Evolutionary conservation across 2,888 invertebrate species (phyloP), one percentile per base, ranked within the genome.

Genomic region (Cremastinae sp.): DNA sequence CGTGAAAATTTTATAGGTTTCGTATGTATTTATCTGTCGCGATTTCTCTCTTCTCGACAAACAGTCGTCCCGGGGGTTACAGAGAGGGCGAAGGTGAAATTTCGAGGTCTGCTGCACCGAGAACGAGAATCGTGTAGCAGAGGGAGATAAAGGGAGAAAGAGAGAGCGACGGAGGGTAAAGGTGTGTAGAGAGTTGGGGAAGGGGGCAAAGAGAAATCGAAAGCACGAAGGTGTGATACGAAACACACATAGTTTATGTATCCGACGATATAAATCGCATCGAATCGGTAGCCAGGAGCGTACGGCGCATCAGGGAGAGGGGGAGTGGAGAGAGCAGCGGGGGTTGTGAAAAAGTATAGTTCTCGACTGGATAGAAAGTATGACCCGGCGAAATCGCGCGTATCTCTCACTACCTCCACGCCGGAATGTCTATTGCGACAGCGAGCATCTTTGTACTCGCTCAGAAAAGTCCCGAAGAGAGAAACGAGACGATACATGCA

Each of bases 321-420:
- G 16, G 14, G 8, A 41, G 38, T 3, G 34, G 10, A 16, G 36
- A 20, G 49, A 28, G 16, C 10, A 66, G 41, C n/a, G 43, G 43
- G 54, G 45, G 54, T 64, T 41, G 64, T 22, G 53, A 51, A 65
- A 65, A 20, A 54, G 56, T 65, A 51, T 36, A 34, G 20, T 38
- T 18, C 56, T 34, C 12, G 10, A n/a, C 18, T 12, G 10, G 34
- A 16, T 54, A 54, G 66, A 66, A 66, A 66, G n/a, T 54, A 51
- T 38, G 47, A 38, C 20, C 20, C 51, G n/a, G n/a, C n/a, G 68
- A 64, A 68, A 72, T 75, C 65, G 54, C 74, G 47, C 54, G 8
- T 36, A 45, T 49, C 45, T 45, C 47, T 47, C 47, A 16, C 47
- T 16, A 14, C 43, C 43, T 43, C 4, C 18, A 8, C 16, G 16